Conservation (phyloP, 2,113 vertebrate genomes). For the Salminus brasiliensis region DNA sequence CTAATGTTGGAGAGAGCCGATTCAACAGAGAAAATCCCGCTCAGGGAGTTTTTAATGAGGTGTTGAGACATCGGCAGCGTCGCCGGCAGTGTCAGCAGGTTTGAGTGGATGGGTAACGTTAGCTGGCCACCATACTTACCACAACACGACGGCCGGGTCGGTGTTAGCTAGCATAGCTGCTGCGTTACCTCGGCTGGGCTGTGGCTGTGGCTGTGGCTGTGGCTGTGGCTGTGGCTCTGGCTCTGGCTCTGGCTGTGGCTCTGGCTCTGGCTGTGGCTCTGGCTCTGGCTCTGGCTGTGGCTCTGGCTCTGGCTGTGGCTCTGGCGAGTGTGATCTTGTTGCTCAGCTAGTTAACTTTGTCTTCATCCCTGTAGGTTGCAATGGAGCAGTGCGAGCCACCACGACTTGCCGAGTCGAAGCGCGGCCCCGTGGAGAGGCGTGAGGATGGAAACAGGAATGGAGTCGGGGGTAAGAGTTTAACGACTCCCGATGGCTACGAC, state of each 20-base stretch:
- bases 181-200: background rate
- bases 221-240: too few species aligned
- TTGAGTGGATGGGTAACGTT: background rate
- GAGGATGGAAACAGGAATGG: background rate
- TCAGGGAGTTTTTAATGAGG: background rate
- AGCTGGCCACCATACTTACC: background rate
- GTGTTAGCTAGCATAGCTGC: background rate
- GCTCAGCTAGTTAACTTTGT: background rate
- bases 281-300: background rate
- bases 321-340: background rate
- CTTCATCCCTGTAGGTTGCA: slow-evolving; percentile 22
- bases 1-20: background rate
- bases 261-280: background rate
- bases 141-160: background rate
- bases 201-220: background rate
- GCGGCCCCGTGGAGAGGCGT: background rate
- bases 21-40: background rate
- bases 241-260: background rate
- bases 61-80: background rate
- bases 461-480: background rate
- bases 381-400: slow-evolving; percentile 49
- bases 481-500: slow-evolving; percentile 39
- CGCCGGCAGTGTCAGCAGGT: too few species aligned
- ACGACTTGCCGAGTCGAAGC: slow-evolving; percentile 6
- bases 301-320: background rate